Evolutionary conservation across 2,113 vertebrate genomes (phyloP), one percentile per base, ranked within the genome.

Genomic region (Pterocles burchelli): DNA sequence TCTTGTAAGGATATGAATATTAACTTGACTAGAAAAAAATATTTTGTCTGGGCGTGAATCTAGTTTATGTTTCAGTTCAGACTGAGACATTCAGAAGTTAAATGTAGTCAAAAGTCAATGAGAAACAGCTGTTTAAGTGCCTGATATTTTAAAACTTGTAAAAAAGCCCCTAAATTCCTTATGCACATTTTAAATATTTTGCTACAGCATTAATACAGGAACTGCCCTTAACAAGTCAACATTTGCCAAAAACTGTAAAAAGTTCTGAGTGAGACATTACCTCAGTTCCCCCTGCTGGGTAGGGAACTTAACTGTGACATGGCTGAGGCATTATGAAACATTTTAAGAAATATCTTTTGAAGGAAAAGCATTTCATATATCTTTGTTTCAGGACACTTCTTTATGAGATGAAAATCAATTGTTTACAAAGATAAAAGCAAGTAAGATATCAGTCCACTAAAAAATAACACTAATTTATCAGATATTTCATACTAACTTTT

Each of bases 21-120:
- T 73, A 43, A 36, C 25, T 46, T 61, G 22, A 68, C 68, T 20
- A 34, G 24, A 46, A 9, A 41, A 45, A 52, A 51, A 58, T 3
- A 0, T 52, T 62, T 52, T 73, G 1, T 22, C 13, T 26, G 16
- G 12, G 65, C 4, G 26, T 24, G 6, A 75, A 25, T 2, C 0
- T 63, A 26, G 11, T 43, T 77, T 77, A 38, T 48, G 51, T 34
- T 74, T 68, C 31, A 36, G 10, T 79, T 79, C 33, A 49, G n/a
- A 38, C 6, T 36, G 41, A 80, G 17, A 66, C 1, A 36, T 73
- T n/a, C 17, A 51, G 26, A 86, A 76, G 17, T 52, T 38, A 80
- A 46, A 46, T 57, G 6, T 26, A 34, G 28, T 28, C 10, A 49
- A 68, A 63, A 71, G 5, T 16, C 25, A 80, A 1, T 26, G 7